Conservation (phyloP, 2,113 vertebrate species). For the Harpagus bidentatus region DNA sequence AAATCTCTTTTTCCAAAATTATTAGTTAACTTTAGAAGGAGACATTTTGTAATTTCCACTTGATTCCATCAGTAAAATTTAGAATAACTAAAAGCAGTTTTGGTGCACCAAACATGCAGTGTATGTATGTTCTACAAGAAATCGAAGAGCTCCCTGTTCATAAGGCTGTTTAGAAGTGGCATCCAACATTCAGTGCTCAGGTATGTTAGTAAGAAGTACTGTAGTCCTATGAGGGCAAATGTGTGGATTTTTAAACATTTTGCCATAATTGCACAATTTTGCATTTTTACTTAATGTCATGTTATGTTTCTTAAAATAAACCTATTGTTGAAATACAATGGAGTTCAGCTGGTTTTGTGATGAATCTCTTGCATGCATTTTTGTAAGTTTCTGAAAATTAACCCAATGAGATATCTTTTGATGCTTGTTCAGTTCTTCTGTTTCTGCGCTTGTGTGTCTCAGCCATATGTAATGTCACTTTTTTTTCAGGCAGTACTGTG, state of each 20-base stretch:
- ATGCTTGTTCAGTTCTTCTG: not conserved
- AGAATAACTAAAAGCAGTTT: slow-evolving; percentile 36
- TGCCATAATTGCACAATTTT: slow-evolving; percentile 98
- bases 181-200: slow-evolving; percentile 89
- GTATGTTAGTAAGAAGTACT: slow-evolving; percentile 98
- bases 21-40: slow-evolving; percentile 45
- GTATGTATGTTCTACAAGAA: slow-evolving; percentile 59
- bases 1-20: slow-evolving; percentile 37
- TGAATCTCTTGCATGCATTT: not conserved
- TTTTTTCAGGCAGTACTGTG: not conserved
- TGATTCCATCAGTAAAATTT: slow-evolving; percentile 33
- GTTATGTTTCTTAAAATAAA: slow-evolving; percentile 83
- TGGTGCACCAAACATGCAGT: slow-evolving; percentile 59
- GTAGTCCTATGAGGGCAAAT: slow-evolving; percentile 90
- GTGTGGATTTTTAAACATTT: slow-evolving; percentile 92
- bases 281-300: slow-evolving; percentile 84
- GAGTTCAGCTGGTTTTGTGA: slow-evolving; percentile 12
- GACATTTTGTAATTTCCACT: slow-evolving; percentile 42
- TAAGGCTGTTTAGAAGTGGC: slow-evolving; percentile 67
- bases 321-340: slow-evolving; percentile 72
- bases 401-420: not conserved
- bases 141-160: slow-evolving; percentile 37
- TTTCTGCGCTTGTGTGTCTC: not conserved
- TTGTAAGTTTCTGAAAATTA: not conserved
- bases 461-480: not conserved